Conservation (phyloP, 2,888 invertebrate species). For the Lasioglossum villosulum region DNA sequence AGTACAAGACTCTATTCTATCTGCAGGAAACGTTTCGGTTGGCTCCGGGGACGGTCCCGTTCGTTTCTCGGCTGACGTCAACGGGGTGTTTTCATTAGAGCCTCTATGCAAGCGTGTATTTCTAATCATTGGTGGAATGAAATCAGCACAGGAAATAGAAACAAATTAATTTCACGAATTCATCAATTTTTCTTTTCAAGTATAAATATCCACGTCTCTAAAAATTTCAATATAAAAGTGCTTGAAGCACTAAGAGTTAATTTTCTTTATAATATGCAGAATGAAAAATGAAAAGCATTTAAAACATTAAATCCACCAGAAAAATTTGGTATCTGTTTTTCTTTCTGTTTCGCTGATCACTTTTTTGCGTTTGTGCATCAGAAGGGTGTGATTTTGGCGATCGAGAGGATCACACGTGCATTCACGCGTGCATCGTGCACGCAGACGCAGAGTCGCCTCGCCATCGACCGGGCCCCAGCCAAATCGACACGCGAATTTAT, state of each 20-base stretch:
- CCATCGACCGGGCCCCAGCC: constrained; percentile 32
- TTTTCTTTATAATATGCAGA: background rate
- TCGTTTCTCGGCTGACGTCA: constrained; percentile 24
- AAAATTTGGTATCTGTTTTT: background rate
- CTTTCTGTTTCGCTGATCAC: background rate
- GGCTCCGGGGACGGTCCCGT: background rate
- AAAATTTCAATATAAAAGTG: too few relatives aligned
- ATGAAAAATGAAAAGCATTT: background rate
- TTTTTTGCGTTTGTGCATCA: background rate
- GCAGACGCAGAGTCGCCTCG: constrained; percentile 40
- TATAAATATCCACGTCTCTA: too few relatives aligned
- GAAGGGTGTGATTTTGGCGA: background rate
- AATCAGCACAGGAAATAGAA: too few relatives aligned
- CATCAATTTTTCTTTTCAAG: too few relatives aligned
- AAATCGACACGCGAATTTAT: constrained; percentile 64
- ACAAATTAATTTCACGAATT: too few relatives aligned
- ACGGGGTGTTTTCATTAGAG: background rate
- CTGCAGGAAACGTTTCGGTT: background rate
- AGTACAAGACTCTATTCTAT: background rate
- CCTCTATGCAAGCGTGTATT: background rate
- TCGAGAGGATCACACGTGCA: background rate
- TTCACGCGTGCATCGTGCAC: background rate
- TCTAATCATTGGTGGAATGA: too few relatives aligned
- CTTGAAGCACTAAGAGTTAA: background rate
- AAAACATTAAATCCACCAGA: background rate